Evolutionary conservation across 2,797 vertebrate genomes (phyloP).

Genomic region (Anas georgica): DNA sequence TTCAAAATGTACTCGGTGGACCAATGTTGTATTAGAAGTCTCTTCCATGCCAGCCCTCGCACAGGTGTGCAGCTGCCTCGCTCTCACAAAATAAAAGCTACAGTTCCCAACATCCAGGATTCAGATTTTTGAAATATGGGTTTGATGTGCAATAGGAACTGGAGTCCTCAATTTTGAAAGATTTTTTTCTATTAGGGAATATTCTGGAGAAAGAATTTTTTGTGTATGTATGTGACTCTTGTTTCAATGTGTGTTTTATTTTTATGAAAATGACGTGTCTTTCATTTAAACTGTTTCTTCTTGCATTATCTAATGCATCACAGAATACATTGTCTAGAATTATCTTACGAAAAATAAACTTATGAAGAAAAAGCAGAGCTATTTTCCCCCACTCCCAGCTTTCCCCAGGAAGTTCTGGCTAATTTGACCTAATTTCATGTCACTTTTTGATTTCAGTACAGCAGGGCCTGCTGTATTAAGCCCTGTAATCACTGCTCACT

Average conservation of each 20-base stretch:
- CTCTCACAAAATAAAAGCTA: neutral
- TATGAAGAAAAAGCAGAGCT: neutral
- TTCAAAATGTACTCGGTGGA: neutral
- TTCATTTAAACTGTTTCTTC: neutral
- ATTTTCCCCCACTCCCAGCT: neutral
- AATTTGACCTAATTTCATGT: constrained; percentile 31
- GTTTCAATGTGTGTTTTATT: constrained; percentile 25
- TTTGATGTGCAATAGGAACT: neutral
- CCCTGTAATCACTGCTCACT: neutral
- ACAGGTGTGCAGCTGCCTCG: too few species aligned
- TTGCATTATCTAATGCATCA: neutral
- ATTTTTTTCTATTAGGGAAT: neutral
- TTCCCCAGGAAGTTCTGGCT: constrained; percentile 26
- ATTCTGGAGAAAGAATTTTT: neutral
- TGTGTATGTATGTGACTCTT: neutral
- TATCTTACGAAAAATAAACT: neutral
- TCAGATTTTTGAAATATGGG: neutral
- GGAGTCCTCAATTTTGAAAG: neutral
- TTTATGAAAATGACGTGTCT: neutral
- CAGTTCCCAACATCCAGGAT: accelerated
- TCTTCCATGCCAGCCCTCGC: neutral
- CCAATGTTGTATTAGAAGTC: neutral
- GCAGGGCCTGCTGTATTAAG: neutral
- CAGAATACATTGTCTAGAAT: neutral
- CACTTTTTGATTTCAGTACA: constrained; percentile 7